phyloP scores from a whole-genome alignment of 2,113 vertebrate species.

The Excalfactoria chinensis region DNA sequence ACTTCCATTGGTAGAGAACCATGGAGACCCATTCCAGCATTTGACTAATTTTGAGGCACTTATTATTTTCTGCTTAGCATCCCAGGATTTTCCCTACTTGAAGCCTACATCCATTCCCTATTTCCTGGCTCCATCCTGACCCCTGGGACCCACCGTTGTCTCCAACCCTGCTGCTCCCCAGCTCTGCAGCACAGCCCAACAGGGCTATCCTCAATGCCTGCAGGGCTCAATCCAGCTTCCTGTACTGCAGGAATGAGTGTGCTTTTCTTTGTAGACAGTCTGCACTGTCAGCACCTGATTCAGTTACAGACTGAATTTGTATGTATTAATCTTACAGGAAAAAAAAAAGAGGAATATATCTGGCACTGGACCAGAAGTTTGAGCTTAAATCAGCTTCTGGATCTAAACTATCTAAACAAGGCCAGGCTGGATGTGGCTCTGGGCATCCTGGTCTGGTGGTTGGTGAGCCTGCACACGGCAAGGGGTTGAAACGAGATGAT shows the following conservation, averaged over 20 bases:
- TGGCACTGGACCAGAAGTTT: conserved; percentile 1
- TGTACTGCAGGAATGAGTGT: not conserved
- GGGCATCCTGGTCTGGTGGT: too few relatives aligned
- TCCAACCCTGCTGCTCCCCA: not conserved
- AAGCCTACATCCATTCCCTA: not conserved
- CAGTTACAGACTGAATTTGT: not conserved
- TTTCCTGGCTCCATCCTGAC: not conserved
- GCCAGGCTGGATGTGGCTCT: too few relatives aligned
- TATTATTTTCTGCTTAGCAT: not conserved
- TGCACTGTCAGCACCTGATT: not conserved
- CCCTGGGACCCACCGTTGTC: fast-evolving
- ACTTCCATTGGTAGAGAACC: not conserved
- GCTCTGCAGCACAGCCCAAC: not conserved
- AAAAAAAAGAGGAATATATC: not conserved
- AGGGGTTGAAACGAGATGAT: too few relatives aligned
- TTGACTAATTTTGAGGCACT: not conserved
- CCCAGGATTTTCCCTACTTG: not conserved
- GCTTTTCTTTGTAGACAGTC: not conserved
- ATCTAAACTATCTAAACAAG: not conserved
- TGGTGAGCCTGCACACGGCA: too few relatives aligned
- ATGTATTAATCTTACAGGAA: not conserved
- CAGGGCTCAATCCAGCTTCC: not conserved
- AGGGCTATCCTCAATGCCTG: not conserved
- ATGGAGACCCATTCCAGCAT: not conserved
- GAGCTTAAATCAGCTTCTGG: not conserved